These are phyloP conservation scores for Oceanites oceanicus DNA, from an alignment of 2,113 vertebrate genomes.

Conservation along the genomic window DNA sequence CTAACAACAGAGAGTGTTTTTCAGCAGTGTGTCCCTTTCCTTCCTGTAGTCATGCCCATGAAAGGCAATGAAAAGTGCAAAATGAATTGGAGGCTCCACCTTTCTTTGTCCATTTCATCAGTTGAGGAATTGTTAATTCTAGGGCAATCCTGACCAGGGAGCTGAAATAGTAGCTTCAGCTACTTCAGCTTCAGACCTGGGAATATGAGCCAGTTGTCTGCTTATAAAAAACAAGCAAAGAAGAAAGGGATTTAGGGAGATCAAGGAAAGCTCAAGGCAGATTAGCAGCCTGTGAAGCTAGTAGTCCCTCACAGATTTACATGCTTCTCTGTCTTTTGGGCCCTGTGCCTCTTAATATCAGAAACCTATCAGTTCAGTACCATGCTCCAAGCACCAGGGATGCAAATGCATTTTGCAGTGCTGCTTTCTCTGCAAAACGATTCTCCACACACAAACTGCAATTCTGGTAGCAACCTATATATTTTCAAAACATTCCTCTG, in stretches of 20 bases:
- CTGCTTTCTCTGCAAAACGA: not conserved
- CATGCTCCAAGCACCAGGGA: not conserved
- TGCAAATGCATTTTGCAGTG: not conserved
- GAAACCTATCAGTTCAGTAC: not conserved
- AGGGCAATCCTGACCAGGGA: not conserved
- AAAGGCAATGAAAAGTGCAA: not conserved
- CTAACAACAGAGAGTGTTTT: not conserved
- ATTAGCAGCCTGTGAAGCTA: not conserved
- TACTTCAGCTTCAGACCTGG: not conserved
- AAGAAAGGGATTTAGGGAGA: not conserved
- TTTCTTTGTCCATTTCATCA: not conserved
- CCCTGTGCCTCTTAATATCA: not conserved
- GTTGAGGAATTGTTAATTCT: not conserved
- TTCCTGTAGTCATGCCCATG: not conserved
- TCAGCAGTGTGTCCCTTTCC: not conserved
- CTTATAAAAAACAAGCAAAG: not conserved
- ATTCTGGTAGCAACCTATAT: not conserved
- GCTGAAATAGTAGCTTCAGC: not conserved
- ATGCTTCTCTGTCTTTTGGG: not conserved
- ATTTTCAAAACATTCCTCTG: not conserved
- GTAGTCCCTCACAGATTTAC: not conserved
- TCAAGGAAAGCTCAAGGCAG: not conserved
- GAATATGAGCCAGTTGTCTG: not conserved
- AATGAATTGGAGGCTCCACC: not conserved
- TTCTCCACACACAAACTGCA: not conserved